Base-by-base conservation (phyloP, 2,888 invertebrate genomes). In the Clivina fossor region DNA sequence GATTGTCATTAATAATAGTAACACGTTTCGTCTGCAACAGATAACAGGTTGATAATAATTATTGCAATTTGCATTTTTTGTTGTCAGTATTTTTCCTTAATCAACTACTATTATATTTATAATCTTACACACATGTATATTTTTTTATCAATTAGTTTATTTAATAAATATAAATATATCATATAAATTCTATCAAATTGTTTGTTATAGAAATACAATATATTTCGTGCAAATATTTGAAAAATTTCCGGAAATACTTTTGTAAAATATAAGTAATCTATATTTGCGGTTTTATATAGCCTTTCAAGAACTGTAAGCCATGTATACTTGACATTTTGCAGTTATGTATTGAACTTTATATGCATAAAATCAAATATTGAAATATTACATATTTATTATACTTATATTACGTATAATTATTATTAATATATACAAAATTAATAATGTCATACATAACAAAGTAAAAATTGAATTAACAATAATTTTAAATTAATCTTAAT, bases 1-100 rank as follows among this genome's bases (percentile, higher is more conserved):
- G 44, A 53, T 53, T 53, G 53, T 53, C 53, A 44, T 53, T 53
- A 53, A 53, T 53, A 53, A 53, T 53, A 53, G 53, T 53, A 53
- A 53, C 53, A 53, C 44, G 53, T 53, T 53, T 53, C 53, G 53
- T 53, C 53, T 53, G 44, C 53, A 35, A 51, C 44, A 53, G 35
- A 44, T 44, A 35, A 40, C 33, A 44, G 37, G 40, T 40, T 26
- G 33, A 53, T 53, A 44, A 44, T 53, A n/a, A n/a, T n/a, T n/a
- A n/a, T n/a, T 53, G 37, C 11, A 28, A 26, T 53, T 7, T 7
- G 33, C 33, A 22, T 47, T 47, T 53, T 53, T 53, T 53, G 15
- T 26, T 40, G n/a, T 26, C 16, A 20, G 28, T 28, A 40, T 40
- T 49, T 49, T 48, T 49, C 49, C 15, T 35, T 35, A 13, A 35